Base-by-base conservation (phyloP, 2,888 invertebrate species). In the Eupithecia dodoneata region DNA sequence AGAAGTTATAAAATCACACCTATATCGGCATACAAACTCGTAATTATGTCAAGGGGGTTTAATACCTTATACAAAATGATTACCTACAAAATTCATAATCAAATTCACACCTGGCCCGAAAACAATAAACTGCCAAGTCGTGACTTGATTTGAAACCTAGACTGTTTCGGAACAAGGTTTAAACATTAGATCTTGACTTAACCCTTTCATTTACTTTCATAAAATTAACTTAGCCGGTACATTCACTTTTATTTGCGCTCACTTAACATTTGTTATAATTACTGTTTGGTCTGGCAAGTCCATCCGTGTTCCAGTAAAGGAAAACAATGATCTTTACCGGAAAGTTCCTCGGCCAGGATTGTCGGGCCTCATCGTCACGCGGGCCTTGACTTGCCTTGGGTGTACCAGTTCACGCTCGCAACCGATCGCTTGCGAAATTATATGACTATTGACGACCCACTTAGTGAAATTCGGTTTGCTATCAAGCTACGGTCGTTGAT, bases 351-450 rank as follows among this genome's bases (percentile, higher is more conserved):
- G 15, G 45, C 52, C 30, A 47, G 55, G 72, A 71, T 73, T 67
- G 67, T 77, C 86, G 86, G 89, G 87, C 90, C 89, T 88, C 89
- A 86, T 84, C 88, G 87, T 85, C 82, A 83, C 82, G 76, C 85
- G 86, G 90, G 90, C 93, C 94, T 94, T 94, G 94, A 93, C 91
- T 94, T 85, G 92, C 93, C 91, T 90, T 90, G 82, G 86, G 89
- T 91, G 91, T 91, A 93, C 93, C 91, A 93, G 93, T 93, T 92
- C 89, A 92, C 91, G 92, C 92, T 94, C 93, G 93, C 93, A 89
- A 91, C 93, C 93, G 91, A 93, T 94, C 91, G 92, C 90, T 94
- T 94, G 93, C 93, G 93, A 95, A 94, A 95, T 94, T 91, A 90
- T 93, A 91, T 93, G 92, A 13, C 70, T 70, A 70, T 70, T 47